Evolutionary conservation across 2,888 invertebrate genomes (phyloP), one percentile per base, ranked within the genome.

Genomic region (Acronicta leporina): DNA sequence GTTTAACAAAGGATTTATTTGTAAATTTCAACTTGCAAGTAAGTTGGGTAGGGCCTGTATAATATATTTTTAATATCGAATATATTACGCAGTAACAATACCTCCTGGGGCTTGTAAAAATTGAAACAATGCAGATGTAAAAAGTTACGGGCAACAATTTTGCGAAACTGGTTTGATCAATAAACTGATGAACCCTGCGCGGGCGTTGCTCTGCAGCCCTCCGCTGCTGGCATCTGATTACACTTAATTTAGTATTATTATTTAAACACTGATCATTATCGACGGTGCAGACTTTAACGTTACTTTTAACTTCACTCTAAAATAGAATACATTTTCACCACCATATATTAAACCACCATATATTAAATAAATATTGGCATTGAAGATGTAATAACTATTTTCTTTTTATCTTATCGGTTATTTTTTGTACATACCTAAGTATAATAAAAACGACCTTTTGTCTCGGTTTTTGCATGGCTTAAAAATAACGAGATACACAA

Each of bases 91-190:
- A n/a, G 38, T 6, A 38, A 57, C 27, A 65, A 59, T 35, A 40
- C 20, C 60, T 41, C 47, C 41, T 33, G 33, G 72, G 64, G 68
- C 73, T 71, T 70, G 63, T 59, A 67, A 65, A 70, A 68, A 71
- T 68, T 76, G 33, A 72, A 81, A 79, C 79, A 63, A 67, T 68
- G 62, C 68, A 77, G 61, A 73, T 27, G 65, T 79, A 81, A 72
- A 77, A 52, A 13, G 16, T 77, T 69, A 64, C 67, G 63, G 63
- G 55, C 73, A 77, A 82, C 77, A 77, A 78, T 83, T 82, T 83
- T 65, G 81, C 81, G 70, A 82, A 88, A 91, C 90, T 74, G 85
- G 90, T 90, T 87, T 72, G 74, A 67, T 69, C 69, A 72, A 74
- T 77, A 77, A 80, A 63, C 62, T 73, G 72, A 75, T 80, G 78